These are phyloP conservation scores for Labeo rohita DNA, from an alignment of 2,113 vertebrate species.

Conservation along the genomic window DNA sequence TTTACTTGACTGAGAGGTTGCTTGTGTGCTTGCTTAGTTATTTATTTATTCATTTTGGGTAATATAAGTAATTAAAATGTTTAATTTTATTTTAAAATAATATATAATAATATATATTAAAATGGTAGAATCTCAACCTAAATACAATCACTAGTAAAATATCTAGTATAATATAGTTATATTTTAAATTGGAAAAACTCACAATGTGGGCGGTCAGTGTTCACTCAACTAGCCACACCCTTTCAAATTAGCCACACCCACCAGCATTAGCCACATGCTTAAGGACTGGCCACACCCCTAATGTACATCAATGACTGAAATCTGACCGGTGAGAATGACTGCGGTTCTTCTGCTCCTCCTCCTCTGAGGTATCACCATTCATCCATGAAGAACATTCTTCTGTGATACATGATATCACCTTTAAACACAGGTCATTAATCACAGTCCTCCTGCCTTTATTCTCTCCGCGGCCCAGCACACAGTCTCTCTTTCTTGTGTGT, in stretches of 20 bases:
- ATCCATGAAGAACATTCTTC: conserved; percentile 24
- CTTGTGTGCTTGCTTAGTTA: no score
- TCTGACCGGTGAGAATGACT: neutral
- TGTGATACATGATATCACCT: conserved; percentile 30
- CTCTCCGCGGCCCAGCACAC: neutral
- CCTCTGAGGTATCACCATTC: neutral
- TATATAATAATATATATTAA: no score
- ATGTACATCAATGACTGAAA: conserved; percentile 31
- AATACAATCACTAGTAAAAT: neutral
- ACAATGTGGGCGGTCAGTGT: neutral
- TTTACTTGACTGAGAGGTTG: no score
- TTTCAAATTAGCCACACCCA: neutral
- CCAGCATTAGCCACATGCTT: neutral
- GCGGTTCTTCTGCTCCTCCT: neutral
- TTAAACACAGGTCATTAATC: neutral
- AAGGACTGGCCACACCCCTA: neutral
- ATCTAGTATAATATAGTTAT: neutral
- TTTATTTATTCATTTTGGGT: no score
- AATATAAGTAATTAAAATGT: no score
- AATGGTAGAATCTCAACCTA: neutral
- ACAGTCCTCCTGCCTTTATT: neutral
- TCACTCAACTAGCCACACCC: neutral
- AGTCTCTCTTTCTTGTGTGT: neutral
- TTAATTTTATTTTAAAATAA: no score
- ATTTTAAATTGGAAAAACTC: neutral